Conservation (phyloP, 2,113 vertebrate genomes). For the Vidua macroura region DNA sequence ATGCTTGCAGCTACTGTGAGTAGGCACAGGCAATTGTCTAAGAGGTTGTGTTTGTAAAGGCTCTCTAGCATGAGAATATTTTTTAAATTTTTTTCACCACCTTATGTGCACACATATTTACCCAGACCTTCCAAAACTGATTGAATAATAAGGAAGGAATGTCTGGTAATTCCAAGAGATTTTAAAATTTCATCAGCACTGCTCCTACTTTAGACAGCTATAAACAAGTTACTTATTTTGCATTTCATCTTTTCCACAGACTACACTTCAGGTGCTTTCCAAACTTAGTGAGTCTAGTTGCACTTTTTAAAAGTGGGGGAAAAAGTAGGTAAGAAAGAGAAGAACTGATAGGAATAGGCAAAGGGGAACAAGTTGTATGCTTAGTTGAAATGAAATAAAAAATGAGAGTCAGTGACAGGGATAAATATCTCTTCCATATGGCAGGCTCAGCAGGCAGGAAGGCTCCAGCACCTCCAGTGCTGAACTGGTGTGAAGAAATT, state of each 20-base stretch:
- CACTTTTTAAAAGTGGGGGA: background rate
- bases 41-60: background rate
- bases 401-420: background rate
- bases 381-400: background rate
- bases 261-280: background rate
- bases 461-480: conserved; percentile 7
- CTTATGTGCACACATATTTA: background rate
- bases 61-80: background rate
- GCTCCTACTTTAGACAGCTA: background rate
- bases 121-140: background rate
- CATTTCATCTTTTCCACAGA: background rate
- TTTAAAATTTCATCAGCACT: background rate
- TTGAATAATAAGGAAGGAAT: background rate
- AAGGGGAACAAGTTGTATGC: background rate
- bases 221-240: background rate
- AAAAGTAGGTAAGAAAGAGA: background rate
- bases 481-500: conserved; percentile 57
- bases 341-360: background rate
- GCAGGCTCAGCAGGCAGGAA: conserved; percentile 48
- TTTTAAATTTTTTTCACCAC: background rate
- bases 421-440: conserved; percentile 51
- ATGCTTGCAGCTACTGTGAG: background rate
- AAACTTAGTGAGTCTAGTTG: background rate
- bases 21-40: background rate
- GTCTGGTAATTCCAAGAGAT: background rate